Percentiles rank a stretch among this genome's conserved stretches.
Evolutionary conservation across 2,113 vertebrate genomes (phyloP).

Genomic region (Callipepla californica): DNA sequence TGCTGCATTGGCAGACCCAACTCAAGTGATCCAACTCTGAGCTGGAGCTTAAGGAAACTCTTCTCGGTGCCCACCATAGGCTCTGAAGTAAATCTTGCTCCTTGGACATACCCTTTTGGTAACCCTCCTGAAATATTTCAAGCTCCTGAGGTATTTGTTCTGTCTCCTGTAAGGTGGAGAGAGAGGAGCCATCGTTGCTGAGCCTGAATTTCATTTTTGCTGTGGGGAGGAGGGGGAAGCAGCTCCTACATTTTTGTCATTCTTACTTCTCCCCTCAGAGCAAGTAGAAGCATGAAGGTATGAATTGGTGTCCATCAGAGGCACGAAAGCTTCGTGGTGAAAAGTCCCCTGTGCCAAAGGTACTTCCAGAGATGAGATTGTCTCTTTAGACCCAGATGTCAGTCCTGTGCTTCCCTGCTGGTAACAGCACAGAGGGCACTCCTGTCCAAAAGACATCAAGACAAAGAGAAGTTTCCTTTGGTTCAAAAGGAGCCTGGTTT

Average conservation of each 20-base stretch:
- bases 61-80: accelerated
- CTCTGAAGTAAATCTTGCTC: neutral
- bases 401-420: neutral
- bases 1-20: neutral
- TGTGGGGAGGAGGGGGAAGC: neutral
- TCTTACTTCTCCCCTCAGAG: neutral
- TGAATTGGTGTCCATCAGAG: neutral
- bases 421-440: neutral
- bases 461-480: neutral
- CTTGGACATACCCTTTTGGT: neutral
- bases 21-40: accelerated
- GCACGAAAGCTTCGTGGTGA: neutral
- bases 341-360: neutral
- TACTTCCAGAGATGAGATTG: neutral
- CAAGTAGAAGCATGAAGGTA: neutral
- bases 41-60: neutral
- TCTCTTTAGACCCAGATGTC: neutral
- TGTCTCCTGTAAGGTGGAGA: neutral
- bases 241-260: neutral
- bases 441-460: neutral
- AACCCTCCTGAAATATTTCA: neutral
- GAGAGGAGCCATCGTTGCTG: neutral
- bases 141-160: neutral
- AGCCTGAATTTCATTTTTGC: neutral
- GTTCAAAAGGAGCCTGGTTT: neutral